Conservation (phyloP, 64 coral and sea anemone genomes). For the Platygyra sinensis region DNA sequence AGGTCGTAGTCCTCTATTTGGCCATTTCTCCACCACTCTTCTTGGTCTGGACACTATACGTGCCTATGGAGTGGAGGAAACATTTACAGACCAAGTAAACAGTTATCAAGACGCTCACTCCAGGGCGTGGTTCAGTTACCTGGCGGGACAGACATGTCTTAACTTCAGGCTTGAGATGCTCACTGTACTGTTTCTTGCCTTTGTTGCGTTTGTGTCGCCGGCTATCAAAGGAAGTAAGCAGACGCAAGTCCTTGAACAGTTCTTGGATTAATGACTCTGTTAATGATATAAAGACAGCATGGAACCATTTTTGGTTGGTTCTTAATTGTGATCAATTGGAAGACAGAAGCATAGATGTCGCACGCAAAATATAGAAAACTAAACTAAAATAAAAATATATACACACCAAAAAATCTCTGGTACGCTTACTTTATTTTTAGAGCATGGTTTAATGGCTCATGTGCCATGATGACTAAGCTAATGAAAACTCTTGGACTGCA, state of each 20-base stretch:
- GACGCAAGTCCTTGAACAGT: too few species aligned
- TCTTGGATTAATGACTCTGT: not conserved
- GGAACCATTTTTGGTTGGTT: too few species aligned
- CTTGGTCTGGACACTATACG: conserved; percentile 83
- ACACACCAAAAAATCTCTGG: too few species aligned
- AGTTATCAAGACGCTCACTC: conserved; percentile 80
- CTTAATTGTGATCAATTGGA: too few species aligned
- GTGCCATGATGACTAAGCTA: too few species aligned
- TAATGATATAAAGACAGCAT: too few species aligned
- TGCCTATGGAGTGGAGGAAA: conserved; percentile 66
- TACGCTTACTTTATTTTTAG: too few species aligned
- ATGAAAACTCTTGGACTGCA: too few species aligned
- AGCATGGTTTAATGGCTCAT: too few species aligned
- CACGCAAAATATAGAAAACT: too few species aligned
- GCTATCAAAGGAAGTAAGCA: conserved; percentile 31
- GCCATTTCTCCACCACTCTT: conserved; percentile 86
- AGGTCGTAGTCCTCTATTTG: conserved; percentile 84
- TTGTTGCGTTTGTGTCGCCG: conserved; percentile 53
- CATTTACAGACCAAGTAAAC: conserved; percentile 69
- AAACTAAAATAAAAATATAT: too few species aligned
- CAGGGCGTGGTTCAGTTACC: conserved; percentile 69
- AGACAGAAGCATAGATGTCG: too few species aligned
- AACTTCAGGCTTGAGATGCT: conserved; percentile 66
- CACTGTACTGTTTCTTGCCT: conserved; percentile 67
- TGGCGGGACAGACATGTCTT: conserved; percentile 64